These are phyloP conservation scores for Sesia bembeciformis DNA, from an alignment of 2,888 invertebrate genomes.

Conservation along the genomic window DNA sequence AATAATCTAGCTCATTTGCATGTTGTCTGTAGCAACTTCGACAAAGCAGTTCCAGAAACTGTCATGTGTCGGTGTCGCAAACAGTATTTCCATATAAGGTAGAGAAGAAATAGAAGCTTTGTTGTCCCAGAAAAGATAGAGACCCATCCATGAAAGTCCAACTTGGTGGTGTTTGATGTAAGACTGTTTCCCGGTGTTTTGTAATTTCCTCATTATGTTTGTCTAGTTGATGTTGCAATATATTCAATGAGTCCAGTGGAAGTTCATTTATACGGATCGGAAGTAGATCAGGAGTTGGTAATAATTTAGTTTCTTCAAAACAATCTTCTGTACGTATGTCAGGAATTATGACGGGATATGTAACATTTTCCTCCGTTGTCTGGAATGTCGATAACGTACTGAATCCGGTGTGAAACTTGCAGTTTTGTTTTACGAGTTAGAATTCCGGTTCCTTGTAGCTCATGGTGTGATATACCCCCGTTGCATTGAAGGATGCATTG, in stretches of 20 bases:
- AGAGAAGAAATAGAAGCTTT: no score
- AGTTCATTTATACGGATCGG: neutral
- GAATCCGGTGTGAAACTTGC: conserved; percentile 3
- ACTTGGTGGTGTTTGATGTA: no score
- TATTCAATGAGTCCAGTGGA: conserved; percentile 2
- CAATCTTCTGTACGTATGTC: conserved; percentile 2
- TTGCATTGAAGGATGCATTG: conserved; percentile 2
- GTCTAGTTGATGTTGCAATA: neutral
- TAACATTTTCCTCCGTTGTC: neutral
- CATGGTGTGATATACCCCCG: neutral
- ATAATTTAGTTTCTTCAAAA: neutral
- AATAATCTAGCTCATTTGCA: no score
- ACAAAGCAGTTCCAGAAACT: no score
- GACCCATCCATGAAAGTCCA: no score
- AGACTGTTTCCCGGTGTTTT: no score
- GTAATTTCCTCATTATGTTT: no score
- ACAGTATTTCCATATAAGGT: no score
- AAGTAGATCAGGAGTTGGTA: neutral
- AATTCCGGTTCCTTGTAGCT: conserved; percentile 1
- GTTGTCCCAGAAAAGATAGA: no score
- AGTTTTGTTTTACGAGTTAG: neutral
- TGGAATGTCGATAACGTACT: conserved; percentile 2
- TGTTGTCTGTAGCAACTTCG: no score
- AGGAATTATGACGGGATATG: conserved; percentile 1
- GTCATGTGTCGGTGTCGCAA: no score